These are phyloP conservation scores for Cheirogaleus major DNA, from an alignment of 2,797 vertebrate species.

Conservation along the genomic window DNA sequence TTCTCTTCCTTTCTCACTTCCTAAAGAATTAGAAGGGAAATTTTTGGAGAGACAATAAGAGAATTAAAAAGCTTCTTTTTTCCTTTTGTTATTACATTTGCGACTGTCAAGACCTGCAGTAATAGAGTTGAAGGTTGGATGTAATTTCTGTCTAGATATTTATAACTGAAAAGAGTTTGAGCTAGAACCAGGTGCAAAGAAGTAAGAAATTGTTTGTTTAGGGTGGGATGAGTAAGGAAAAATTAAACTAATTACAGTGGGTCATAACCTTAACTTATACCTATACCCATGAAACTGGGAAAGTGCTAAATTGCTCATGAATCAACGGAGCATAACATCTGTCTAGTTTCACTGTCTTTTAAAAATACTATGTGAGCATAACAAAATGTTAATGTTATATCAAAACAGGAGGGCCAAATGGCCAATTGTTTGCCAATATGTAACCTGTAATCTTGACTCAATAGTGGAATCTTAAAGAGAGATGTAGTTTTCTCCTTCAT, in stretches of 20 bases:
- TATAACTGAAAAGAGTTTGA: not conserved
- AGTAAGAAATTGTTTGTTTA: not conserved
- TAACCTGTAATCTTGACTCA: not conserved
- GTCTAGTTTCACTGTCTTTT: not conserved
- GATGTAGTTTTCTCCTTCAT: not conserved
- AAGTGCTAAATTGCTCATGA: not conserved
- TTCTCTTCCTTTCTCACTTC: not conserved
- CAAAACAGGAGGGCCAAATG: not conserved
- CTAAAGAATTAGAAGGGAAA: not conserved
- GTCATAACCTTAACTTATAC: not conserved
- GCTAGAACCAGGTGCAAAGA: not conserved
- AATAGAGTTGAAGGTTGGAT: not conserved
- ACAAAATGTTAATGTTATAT: not conserved
- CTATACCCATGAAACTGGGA: not conserved
- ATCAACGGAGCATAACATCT: not conserved
- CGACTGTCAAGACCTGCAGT: not conserved
- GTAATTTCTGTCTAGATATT: not conserved
- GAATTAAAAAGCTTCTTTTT: not conserved
- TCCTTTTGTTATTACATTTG: not conserved
- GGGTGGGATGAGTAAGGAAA: not conserved
- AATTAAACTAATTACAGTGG: not conserved
- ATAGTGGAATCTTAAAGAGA: not conserved
- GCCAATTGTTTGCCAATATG: not conserved
- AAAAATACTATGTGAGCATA: not conserved
- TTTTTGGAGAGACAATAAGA: not conserved